Evolutionary conservation across 2,888 invertebrate species (phyloP), one percentile per base, ranked within the genome.

Genomic region (Itoplectis maculator): DNA sequence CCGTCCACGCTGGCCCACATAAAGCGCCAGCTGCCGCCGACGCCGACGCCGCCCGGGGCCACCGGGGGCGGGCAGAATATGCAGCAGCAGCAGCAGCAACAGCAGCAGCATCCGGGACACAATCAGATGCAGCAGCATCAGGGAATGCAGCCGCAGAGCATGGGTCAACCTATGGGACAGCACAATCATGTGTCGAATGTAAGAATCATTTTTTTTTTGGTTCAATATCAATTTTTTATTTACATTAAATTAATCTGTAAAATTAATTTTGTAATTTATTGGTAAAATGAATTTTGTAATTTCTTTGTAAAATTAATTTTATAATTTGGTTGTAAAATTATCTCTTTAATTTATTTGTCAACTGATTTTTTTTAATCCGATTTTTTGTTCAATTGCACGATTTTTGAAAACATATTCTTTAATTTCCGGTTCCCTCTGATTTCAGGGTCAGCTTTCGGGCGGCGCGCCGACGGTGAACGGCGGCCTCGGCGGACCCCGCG

Each of bases 1-100:
- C 96, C 95, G 3, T 92, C 93, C 59, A 96, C 96, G 82, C 94
- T 97, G 80, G 96, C 97, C 61, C 97, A 97, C 90, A 94, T 96
- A 79, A 96, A 96, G 92, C 93, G 96, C 85, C 96, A 96, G 92
- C 95, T 92, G 80, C 92, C 92, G 9, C 92, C 92, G 42, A 91
- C 91, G 73, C 90, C 92, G 18, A 91, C 92, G 65, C 91, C 92
- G 29, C 90, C 91, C 18, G 85, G 85, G 37, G 56, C 40, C 9
- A 51, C 49, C 40, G 73, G 77, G 11, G 78, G 79, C 5, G 90
- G 90, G 54, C 92, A 89, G 78, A 91, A 89, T 83, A 86, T 92
- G 54, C 76, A 76, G 47, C 82, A 79, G 20, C 82, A 29, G 29
- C 29, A 29, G 29, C 29, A 29, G 29, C 81, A n/a, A n/a, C n/a